Conservation (phyloP, 1,140 invertebrate genomes). For the Zaprionus gabonicus region DNA sequence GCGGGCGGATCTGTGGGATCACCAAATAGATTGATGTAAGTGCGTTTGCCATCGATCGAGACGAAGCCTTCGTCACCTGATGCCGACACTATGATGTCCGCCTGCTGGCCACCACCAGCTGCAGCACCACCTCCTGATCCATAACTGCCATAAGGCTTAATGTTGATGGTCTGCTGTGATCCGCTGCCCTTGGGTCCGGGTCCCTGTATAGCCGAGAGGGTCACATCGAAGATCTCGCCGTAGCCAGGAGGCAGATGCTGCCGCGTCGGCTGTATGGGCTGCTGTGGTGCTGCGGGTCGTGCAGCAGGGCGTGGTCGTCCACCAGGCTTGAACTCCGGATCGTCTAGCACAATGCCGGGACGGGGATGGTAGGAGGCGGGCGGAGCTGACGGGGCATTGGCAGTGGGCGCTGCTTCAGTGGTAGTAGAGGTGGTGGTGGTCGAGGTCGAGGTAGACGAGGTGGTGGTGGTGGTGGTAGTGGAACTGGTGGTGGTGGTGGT, state of each 20-base stretch:
- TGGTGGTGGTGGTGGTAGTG: constrained; percentile 46
- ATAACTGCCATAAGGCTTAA: constrained; percentile 79
- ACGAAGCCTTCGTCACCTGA: constrained; percentile 93
- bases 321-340: constrained; percentile 90
- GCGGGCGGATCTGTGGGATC: constrained; percentile 85
- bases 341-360: constrained; percentile 92
- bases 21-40: constrained; percentile 93
- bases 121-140: constrained; percentile 31
- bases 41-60: constrained; percentile 95
- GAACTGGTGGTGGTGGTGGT: constrained; percentile 60
- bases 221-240: constrained; percentile 94
- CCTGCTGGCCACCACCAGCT: constrained; percentile 43
- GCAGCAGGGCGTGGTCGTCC: constrained; percentile 83
- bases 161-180: constrained; percentile 84
- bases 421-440: constrained; percentile 46
- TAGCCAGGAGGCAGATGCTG: constrained; percentile 85
- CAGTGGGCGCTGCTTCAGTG: constrained; percentile 54
- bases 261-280: constrained; percentile 75
- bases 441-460: constrained; percentile 49
- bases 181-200: constrained; percentile 86
- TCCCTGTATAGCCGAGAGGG: constrained; percentile 94
- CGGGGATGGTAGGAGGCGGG: constrained; percentile 87
- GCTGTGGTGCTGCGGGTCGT: constrained; percentile 78
- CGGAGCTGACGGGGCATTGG: constrained; percentile 49
- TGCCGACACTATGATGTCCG: constrained; percentile 91